phyloP scores from a whole-genome alignment of 2,888 invertebrate genomes.

The Drosophila quinaria region DNA sequence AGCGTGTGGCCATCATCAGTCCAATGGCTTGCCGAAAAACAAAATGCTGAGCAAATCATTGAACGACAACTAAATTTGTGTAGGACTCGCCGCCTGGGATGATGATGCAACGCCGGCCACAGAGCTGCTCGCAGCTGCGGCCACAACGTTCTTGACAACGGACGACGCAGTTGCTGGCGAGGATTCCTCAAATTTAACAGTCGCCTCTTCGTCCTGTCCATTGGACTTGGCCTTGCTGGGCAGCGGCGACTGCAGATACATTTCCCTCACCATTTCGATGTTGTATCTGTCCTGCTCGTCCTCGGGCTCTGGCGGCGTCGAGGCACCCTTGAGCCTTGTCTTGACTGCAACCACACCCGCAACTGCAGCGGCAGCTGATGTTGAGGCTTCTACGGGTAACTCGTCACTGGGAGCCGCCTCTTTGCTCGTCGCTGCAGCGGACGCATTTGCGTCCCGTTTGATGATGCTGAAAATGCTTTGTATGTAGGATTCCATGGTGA shows the following conservation, averaged over 20 bases:
- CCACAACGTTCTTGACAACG: slow-evolving; percentile 27
- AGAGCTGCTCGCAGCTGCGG: slow-evolving; percentile 40
- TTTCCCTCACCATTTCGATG: slow-evolving; percentile 56
- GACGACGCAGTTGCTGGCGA: slow-evolving; percentile 30
- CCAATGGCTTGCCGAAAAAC: slow-evolving; percentile 82
- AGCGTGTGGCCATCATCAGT: slow-evolving; percentile 54
- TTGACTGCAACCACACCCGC: slow-evolving; percentile 57
- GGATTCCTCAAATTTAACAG: slow-evolving; percentile 29
- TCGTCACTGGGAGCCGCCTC: slow-evolving; percentile 64
- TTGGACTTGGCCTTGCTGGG: slow-evolving; percentile 44
- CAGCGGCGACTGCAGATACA: slow-evolving; percentile 32
- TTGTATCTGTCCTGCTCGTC: slow-evolving; percentile 37
- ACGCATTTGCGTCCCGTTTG: slow-evolving; percentile 78
- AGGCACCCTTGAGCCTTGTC: slow-evolving; percentile 52
- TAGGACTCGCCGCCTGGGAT: slow-evolving; percentile 76
- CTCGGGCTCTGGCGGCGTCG: slow-evolving; percentile 65
- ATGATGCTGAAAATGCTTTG: slow-evolving; percentile 84
- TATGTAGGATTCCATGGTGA: slow-evolving; percentile 85
- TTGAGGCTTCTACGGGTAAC: slow-evolving; percentile 61
- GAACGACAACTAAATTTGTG: slow-evolving; percentile 84
- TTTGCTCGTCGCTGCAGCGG: slow-evolving; percentile 32
- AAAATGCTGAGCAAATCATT: slow-evolving; percentile 84
- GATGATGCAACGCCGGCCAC: slow-evolving; percentile 57
- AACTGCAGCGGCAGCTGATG: slow-evolving; percentile 64
- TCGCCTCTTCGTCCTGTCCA: slow-evolving; percentile 30